phyloP scores from a whole-genome alignment of 2,113 vertebrate species.

The Anthoscopus minutus region DNA sequence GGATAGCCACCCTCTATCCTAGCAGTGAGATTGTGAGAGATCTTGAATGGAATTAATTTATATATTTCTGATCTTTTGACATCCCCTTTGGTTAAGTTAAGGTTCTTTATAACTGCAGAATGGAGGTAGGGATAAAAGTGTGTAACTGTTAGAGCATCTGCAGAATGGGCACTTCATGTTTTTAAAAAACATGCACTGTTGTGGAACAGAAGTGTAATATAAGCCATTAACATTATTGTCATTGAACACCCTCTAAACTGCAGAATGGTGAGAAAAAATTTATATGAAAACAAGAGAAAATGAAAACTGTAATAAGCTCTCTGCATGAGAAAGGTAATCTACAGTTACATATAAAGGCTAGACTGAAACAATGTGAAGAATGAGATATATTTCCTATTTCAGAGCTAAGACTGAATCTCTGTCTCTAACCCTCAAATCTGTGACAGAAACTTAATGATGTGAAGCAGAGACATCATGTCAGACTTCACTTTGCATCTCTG shows the following conservation, averaged over 20 bases:
- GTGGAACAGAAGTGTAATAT: slow-evolving; percentile 68
- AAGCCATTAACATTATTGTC: slow-evolving; percentile 65
- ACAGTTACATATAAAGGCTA: slow-evolving; percentile 53
- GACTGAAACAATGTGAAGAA: slow-evolving; percentile 24
- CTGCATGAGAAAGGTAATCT: slow-evolving; percentile 49
- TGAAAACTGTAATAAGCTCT: slow-evolving; percentile 50
- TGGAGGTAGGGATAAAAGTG: slow-evolving; percentile 12
- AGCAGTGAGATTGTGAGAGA: background rate
- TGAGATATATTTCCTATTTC: slow-evolving; percentile 17
- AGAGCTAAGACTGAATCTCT: background rate
- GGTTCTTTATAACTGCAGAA: slow-evolving; percentile 12
- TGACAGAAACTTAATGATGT: slow-evolving; percentile 28
- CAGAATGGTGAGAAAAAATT: slow-evolving; percentile 66
- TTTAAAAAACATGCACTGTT: slow-evolving; percentile 62
- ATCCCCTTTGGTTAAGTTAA: background rate
- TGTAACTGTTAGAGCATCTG: slow-evolving; percentile 58
- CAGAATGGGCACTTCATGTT: slow-evolving; percentile 65
- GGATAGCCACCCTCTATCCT: background rate
- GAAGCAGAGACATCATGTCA: slow-evolving; percentile 6
- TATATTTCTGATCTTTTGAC: slow-evolving; percentile 25
- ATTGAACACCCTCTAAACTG: slow-evolving; percentile 54
- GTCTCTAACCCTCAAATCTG: background rate
- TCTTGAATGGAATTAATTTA: slow-evolving; percentile 36
- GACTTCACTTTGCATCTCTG: background rate
- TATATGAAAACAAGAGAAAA: slow-evolving; percentile 66